Evolutionary conservation across 2,113 vertebrate genomes (phyloP).

Genomic region (Sphyrna mokarran): DNA sequence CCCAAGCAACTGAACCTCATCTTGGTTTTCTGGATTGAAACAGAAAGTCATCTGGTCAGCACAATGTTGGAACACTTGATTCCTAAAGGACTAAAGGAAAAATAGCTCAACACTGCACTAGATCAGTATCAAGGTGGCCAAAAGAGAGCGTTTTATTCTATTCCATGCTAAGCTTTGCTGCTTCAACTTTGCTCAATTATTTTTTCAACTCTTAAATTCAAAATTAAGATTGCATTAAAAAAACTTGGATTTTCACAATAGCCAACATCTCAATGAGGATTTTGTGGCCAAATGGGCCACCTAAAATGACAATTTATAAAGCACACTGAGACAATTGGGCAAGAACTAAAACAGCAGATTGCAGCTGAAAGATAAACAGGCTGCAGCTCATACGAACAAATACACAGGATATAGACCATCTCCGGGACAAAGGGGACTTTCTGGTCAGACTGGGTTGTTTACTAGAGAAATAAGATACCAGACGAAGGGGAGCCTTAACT

Average conservation of each 20-base stretch:
- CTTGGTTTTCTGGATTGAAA: not conserved
- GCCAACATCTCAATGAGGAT: not conserved
- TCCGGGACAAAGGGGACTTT: too few species aligned
- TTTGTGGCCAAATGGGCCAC: not conserved
- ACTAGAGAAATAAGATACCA: too few species aligned
- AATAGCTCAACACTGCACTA: not conserved
- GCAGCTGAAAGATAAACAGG: too few species aligned
- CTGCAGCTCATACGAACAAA: too few species aligned
- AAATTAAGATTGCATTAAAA: not conserved
- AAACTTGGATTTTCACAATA: not conserved
- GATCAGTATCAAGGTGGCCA: not conserved
- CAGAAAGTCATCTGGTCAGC: not conserved
- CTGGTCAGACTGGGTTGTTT: too few species aligned
- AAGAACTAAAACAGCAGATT: too few species aligned
- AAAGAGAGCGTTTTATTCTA: not conserved
- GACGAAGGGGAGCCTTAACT: too few species aligned
- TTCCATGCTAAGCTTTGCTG: not conserved
- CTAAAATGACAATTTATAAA: too few species aligned
- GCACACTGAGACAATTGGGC: too few species aligned
- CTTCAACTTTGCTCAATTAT: not conserved
- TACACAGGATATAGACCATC: too few species aligned
- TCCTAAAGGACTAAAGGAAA: not conserved
- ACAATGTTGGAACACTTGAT: not conserved
- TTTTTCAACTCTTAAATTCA: not conserved
- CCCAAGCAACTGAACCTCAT: not conserved